phyloP scores from a whole-genome alignment of 2,113 vertebrate species.

The Regulus satrapa region DNA sequence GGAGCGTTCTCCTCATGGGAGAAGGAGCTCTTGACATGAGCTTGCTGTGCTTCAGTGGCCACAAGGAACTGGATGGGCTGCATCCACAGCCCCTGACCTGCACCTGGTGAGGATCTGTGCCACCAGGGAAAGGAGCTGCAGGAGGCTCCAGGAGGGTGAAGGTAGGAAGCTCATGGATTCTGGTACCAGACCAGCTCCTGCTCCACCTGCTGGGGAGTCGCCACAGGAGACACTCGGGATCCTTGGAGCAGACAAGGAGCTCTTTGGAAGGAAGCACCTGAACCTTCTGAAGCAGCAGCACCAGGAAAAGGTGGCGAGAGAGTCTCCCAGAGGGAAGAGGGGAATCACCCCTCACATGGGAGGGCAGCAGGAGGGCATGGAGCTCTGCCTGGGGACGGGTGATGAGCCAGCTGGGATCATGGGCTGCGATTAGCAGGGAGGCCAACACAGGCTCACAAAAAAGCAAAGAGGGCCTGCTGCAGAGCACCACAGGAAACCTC shows the following conservation, averaged over 20 bases:
- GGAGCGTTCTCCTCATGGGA: background rate
- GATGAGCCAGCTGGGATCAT: background rate
- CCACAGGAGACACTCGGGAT: background rate
- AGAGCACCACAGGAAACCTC: background rate
- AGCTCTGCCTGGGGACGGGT: background rate
- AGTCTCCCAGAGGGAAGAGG: accelerated
- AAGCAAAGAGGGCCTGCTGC: background rate
- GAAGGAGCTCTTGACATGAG: background rate
- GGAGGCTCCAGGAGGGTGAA: background rate
- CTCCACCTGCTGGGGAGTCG: background rate
- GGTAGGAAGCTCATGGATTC: background rate
- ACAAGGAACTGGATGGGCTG: background rate
- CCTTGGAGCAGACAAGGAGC: background rate
- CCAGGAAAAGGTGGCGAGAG: background rate
- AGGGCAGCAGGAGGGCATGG: background rate
- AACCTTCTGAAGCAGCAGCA: background rate
- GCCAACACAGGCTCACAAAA: too few species aligned
- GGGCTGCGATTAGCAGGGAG: background rate
- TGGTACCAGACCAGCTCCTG: background rate
- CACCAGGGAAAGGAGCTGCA: background rate
- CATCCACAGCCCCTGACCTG: accelerated
- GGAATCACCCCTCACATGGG: accelerated
- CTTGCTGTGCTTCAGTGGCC: background rate
- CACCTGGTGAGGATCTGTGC: background rate
- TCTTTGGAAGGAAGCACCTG: background rate